Evolutionary conservation across 2,797 vertebrate species (phyloP).

Genomic region (Phoebastria nigripes): DNA sequence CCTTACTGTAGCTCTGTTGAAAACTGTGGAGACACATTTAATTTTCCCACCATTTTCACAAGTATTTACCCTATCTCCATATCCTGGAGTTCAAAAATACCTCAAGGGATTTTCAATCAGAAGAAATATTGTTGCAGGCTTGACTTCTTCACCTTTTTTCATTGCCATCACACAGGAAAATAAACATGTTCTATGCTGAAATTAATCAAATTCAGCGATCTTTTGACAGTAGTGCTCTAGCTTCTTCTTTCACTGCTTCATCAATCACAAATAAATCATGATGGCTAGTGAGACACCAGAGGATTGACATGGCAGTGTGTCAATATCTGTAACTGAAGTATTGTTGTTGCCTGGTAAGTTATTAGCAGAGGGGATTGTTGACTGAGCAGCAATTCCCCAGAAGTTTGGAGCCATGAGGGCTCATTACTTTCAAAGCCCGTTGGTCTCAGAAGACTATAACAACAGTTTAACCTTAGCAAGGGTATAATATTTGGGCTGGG

Average conservation of each 20-base stretch:
- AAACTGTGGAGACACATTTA: neutral
- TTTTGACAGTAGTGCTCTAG: neutral
- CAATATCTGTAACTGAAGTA: neutral
- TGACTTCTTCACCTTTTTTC: neutral
- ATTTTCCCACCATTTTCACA: neutral
- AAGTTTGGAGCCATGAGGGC: neutral
- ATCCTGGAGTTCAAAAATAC: neutral
- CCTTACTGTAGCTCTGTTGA: neutral
- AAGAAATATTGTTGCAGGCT: neutral
- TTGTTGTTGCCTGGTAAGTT: slow-evolving; percentile 7
- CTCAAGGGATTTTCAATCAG: neutral
- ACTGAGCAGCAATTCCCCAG: neutral
- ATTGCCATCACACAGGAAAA: neutral
- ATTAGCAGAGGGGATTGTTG: neutral
- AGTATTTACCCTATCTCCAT: neutral
- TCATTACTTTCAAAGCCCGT: neutral
- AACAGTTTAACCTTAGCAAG: neutral
- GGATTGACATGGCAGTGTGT: neutral
- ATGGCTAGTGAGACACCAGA: neutral
- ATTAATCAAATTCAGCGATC: neutral
- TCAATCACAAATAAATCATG: slow-evolving; percentile 44
- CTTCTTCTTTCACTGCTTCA: slow-evolving; percentile 41
- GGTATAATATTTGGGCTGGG: neutral
- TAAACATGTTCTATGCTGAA: neutral
- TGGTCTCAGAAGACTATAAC: neutral